Percentiles rank a stretch among this genome's conserved stretches.
These are phyloP conservation scores for Barnardius zonarius DNA, from an alignment of 2,113 vertebrate species.

Conservation along the genomic window DNA sequence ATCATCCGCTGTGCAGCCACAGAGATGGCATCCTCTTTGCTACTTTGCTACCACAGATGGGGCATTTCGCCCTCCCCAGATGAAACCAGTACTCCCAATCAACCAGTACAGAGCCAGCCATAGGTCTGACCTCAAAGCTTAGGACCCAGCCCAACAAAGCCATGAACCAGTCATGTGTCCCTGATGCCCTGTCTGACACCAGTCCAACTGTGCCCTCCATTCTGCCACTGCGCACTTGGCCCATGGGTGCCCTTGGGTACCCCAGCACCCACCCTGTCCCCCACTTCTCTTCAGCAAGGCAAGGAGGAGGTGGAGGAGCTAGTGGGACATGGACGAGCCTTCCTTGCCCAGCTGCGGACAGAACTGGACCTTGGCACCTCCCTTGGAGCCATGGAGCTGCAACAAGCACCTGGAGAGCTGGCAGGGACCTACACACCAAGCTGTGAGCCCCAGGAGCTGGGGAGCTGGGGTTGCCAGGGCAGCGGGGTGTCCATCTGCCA, in stretches of 20 bases:
- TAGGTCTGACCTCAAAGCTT: not conserved
- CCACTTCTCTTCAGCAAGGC: not conserved
- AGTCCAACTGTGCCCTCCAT: not conserved
- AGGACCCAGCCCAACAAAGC: not conserved
- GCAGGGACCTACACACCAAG: accelerated
- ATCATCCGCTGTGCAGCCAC: not conserved
- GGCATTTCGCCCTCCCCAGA: not conserved
- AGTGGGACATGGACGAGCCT: constrained; percentile 68
- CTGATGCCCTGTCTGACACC: not conserved
- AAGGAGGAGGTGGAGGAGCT: constrained; percentile 72
- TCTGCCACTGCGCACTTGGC: not conserved
- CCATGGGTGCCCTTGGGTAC: accelerated
- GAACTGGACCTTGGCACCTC: constrained; percentile 7
- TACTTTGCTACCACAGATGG: not conserved
- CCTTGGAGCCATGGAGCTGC: not conserved
- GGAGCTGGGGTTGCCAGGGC: not conserved
- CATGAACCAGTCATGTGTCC: not conserved
- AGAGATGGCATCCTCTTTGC: not conserved
- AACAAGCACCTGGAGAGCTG: not conserved
- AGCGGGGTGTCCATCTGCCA: accelerated
- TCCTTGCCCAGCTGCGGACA: constrained; percentile 13
- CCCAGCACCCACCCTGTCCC: not conserved
- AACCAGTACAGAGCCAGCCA: not conserved
- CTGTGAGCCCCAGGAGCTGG: not conserved
- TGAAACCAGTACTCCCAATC: not conserved